Base-by-base conservation (phyloP, 2,113 vertebrate species). In the Apodemus sylvaticus region DNA sequence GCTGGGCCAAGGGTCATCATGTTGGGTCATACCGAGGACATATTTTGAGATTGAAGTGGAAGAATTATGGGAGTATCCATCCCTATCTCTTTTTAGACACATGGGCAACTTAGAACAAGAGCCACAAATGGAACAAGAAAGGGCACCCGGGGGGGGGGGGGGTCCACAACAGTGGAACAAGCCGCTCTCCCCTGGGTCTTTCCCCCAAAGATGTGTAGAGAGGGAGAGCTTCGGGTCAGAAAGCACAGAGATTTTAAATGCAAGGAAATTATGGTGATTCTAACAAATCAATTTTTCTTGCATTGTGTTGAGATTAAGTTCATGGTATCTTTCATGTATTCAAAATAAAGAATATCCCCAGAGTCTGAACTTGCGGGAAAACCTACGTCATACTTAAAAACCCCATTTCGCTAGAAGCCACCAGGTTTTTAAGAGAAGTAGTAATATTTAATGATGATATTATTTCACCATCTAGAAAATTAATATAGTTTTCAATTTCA, bases 251-350 rank as follows among this genome's bases (percentile, higher is more conserved):
- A 91, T 96, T 96, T 95, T 89, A 83, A 97, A 97, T 96, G 97
- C 94, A 93, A 97, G 96, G 89, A 98, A 96, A 95, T 48, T 17
- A 93, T 85, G 92, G 90, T 82, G 89, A 96, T 97, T 97, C 82
- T 97, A 98, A 89, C 95, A 97, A 98, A 97, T 98, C 96, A 89
- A 93, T 98, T 98, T 98, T 97, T 97, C 97, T 97, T 98, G 24
- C 89, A 62, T 96, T 82, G 93, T 89, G 94, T 88, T 93, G 91
- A 97, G 97, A 97, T 98, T 83, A 97, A 96, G 85, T 95, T 96
- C 85, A 42, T 58, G 68, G 55, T 97, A 94, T 94, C 96, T 95
- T 97, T 97, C 97, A 97, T 96, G 97, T 96, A 71, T 86, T 96
- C 96, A 78, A 96, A 98, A 97, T 96, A 97, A 95, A 88, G 58